A percentile compares a stretch with the other conserved stretches of the same genome.
Conservation (phyloP, 2,888 invertebrate species). For the Netelia fuscicornis region DNA sequence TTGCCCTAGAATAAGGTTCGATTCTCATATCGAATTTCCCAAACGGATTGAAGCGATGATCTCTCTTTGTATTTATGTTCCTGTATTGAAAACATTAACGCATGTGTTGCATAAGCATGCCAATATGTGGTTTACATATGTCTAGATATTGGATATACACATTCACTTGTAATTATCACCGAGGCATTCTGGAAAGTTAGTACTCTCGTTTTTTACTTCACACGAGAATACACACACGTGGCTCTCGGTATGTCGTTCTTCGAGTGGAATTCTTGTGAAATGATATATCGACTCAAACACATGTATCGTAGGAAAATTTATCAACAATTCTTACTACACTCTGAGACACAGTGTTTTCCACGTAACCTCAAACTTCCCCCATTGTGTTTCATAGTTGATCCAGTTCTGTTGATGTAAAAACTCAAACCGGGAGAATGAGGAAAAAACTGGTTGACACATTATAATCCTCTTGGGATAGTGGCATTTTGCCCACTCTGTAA, state of each 20-base stretch:
- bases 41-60: not conserved
- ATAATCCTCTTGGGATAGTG: not conserved
- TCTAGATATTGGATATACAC: not conserved
- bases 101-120: no score
- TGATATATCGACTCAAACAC: not conserved
- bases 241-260: not conserved
- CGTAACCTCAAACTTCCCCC: not conserved
- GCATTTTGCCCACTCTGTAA: not conserved
- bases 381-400: not conserved
- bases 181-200: not conserved
- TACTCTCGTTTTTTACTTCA: not conserved
- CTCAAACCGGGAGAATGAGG: not conserved
- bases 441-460: slow-evolving; percentile 12
- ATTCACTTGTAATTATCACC: not conserved
- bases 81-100: no score
- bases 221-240: not conserved
- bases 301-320: not conserved
- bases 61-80: no score
- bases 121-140: no score
- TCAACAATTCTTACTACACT: not conserved
- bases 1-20: not conserved
- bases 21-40: not conserved
- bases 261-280: not conserved
- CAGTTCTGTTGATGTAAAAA: not conserved
- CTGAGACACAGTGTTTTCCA: not conserved